These are phyloP conservation scores for Atherinomorus stipes DNA, from an alignment of 2,113 vertebrate genomes.

Conservation along the genomic window DNA sequence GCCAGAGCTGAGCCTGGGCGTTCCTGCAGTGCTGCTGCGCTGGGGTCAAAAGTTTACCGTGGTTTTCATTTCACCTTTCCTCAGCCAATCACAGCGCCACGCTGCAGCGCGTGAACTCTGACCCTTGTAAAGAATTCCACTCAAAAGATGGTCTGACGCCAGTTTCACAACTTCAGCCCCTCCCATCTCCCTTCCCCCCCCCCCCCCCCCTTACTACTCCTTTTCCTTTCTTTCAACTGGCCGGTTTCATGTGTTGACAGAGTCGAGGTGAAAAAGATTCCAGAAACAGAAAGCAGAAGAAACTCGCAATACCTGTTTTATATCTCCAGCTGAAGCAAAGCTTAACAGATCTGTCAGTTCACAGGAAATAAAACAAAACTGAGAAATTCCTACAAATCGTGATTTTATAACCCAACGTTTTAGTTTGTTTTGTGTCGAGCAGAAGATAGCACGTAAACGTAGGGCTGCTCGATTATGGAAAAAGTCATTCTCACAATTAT, in stretches of 20 bases:
- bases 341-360: not conserved
- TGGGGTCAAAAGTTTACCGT: slow-evolving; percentile 99
- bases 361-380: not conserved
- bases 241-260: slow-evolving; percentile 63
- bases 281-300: slow-evolving; percentile 29
- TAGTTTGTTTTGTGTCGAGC: not conserved
- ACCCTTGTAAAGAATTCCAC: slow-evolving; percentile 88
- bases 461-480: too few species aligned
- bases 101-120: slow-evolving; percentile 84
- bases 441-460: too few species aligned
- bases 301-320: not conserved
- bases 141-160: slow-evolving; percentile 81
- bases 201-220: slow-evolving; percentile 51
- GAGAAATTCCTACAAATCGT: not conserved
- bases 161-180: slow-evolving; percentile 67
- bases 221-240: slow-evolving; percentile 68
- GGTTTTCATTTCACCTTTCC: slow-evolving; percentile 99
- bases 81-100: slow-evolving; percentile 89
- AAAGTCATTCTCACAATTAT: too few species aligned
- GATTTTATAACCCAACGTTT: not conserved
- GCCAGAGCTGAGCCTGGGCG: slow-evolving; percentile 91
- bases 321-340: not conserved
- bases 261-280: slow-evolving; percentile 63
- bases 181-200: slow-evolving; percentile 30
- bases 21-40: slow-evolving; percentile 88